Evolutionary conservation across 1,140 invertebrate species (phyloP), one percentile per base, ranked within the genome.

Genomic region (Hermetia illucens): DNA sequence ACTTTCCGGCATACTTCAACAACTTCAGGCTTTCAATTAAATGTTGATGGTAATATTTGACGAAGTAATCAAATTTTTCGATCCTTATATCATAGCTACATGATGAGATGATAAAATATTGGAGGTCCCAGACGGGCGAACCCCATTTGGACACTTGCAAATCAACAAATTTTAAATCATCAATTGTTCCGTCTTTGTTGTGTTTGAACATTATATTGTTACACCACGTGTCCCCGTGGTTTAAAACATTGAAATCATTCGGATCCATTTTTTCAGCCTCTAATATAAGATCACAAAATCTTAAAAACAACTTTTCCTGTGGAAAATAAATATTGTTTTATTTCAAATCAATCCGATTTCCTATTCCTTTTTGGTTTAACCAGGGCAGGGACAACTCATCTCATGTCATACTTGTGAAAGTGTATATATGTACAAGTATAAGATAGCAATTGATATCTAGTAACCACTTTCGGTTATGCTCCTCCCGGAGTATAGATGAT

Each of bases 201-300:
- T 77, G 74, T 16, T 63, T 62, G 48, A 77, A 77, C 44, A 79
- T 51, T 51, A 78, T 70, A 44, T 79, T 79, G 45, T 75, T 77
- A 0, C 67, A 50, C 73, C 74, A 77, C 5, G 58, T 61, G 47
- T 77, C 75, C 8, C 74, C 75, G 37, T 77, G 75, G 46, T 68
- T 71, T 10, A 77, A 52, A 3, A 75, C 72, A 43, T 66, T 64
- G 34, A 74, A 72, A 29, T 66, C 62, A 6, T 66, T 53, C 3
- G 58, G 44, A 15, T 68, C 50, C 8, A 48, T 25, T 10, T 43
- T 29, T 2, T 29, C 34, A 33, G 45, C 36, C n/a, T 35, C 25
- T 5, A 47, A 31, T 5, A 34, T n/a, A 6, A n/a, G 41, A 9
- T 48, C 46, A 0, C 6, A 8, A 25, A 25, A 25, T 25, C 6